Conservation (phyloP, 1,140 invertebrate species). For the Drosophila athabasca region DNA sequence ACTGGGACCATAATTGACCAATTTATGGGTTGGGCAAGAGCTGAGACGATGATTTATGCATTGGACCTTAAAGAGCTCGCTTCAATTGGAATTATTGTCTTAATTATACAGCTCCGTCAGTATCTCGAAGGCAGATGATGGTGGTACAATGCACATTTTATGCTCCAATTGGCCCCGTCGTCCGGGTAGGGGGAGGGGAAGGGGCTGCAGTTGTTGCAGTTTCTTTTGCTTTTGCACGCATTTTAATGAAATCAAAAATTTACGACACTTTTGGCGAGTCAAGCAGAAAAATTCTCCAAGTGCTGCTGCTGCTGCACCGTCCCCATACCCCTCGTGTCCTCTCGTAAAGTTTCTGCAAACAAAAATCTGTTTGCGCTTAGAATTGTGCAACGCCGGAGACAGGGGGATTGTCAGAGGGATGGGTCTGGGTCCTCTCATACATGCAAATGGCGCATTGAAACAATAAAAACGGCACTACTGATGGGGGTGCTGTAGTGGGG, state of each 20-base stretch:
- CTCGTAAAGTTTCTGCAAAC: constrained; percentile 50
- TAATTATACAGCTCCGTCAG: constrained; percentile 38
- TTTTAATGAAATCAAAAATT: constrained; percentile 79
- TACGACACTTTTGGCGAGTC: constrained; percentile 72
- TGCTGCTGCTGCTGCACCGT: constrained; percentile 27
- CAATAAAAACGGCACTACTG: constrained; percentile 65
- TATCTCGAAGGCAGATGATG: constrained; percentile 19
- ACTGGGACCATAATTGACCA: constrained; percentile 64
- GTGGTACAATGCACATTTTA: constrained; percentile 56
- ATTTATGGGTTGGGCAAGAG: constrained; percentile 21
- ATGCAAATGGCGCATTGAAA: constrained; percentile 68
- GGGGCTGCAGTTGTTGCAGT: background rate
- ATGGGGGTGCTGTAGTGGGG: background rate
- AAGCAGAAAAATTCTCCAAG: constrained; percentile 65
- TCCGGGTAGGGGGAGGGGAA: background rate
- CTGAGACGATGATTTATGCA: constrained; percentile 46
- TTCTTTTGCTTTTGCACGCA: constrained; percentile 50
- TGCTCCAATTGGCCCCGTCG: constrained; percentile 57
- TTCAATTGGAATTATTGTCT: constrained; percentile 33
- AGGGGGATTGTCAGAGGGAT: background rate
- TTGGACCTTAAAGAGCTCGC: constrained; percentile 2
- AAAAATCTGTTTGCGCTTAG: constrained; percentile 73
- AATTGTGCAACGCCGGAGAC: constrained; percentile 49
- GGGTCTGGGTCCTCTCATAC: constrained; percentile 31
- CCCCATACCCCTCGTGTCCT: background rate